A percentile compares a stretch with the other conserved stretches of the same genome.
Evolutionary conservation across 1,140 invertebrate species (phyloP).

Genomic region (Oedothorax gibbosus): DNA sequence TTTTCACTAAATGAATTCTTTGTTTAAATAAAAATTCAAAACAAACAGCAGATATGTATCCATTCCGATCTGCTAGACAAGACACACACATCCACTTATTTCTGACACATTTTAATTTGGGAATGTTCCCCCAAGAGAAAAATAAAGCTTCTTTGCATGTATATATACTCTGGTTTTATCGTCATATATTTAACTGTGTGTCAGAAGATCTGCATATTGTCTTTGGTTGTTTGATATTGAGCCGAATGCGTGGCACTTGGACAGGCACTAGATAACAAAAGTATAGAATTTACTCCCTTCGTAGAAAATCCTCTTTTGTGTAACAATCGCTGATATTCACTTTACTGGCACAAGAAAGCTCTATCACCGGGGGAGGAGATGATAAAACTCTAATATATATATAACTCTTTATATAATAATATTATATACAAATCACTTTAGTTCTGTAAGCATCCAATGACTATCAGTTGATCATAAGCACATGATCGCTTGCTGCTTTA

Average conservation of each 20-base stretch:
- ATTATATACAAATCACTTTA: constrained; percentile 46
- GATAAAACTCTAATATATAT: constrained; percentile 39
- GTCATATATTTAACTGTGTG: no score
- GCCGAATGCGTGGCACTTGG: constrained; percentile 56
- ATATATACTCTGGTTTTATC: constrained; percentile 4
- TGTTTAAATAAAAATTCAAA: constrained; percentile 29
- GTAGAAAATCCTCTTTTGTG: constrained; percentile 39
- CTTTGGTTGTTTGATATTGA: constrained; percentile 59
- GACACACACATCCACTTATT: no score
- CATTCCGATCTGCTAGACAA: constrained; percentile 53
- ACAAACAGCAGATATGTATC: constrained; percentile 59
- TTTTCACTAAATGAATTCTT: constrained; percentile 5
- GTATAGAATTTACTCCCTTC: constrained; percentile 13
- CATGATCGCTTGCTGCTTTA: constrained; percentile 2
- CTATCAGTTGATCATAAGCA: constrained; percentile 57
- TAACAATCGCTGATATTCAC: constrained; percentile 40
- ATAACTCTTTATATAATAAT: constrained; percentile 25
- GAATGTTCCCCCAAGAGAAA: constrained; percentile 22
- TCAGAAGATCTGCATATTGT: constrained; percentile 19
- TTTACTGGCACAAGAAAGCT: constrained; percentile 58
- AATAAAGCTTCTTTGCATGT: constrained; percentile 56
- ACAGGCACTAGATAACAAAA: constrained; percentile 53
- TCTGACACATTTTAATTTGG: background rate
- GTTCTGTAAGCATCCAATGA: constrained; percentile 45
- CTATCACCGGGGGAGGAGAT: constrained; percentile 48